Evolutionary conservation across 2,888 invertebrate species (phyloP), one percentile per base, ranked within the genome.

Genomic region (Acronicta leporina): DNA sequence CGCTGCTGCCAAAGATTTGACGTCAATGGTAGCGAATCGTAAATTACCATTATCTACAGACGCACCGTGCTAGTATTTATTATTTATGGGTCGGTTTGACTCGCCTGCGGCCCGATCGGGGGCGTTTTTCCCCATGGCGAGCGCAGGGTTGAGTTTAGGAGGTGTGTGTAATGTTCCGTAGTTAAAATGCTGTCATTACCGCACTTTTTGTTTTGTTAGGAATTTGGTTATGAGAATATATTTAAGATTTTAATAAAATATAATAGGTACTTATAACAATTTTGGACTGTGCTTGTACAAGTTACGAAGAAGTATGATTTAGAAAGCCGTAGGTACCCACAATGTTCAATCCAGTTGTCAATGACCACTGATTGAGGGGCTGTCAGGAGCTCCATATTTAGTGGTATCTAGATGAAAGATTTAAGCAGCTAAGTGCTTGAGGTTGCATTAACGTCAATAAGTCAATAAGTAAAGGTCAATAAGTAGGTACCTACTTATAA

Each of bases 21-120:
- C 91, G 90, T 82, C 87, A 86, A 84, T 88, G 88, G 90, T 89
- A 85, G 87, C 84, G 84, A 86, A 84, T 87, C 91, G 92, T 95
- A 94, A 93, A 94, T 94, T 93, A 94, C 94, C 91, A 94, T 94
- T 95, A 95, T 94, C 94, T 93, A 87, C 91, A 92, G 94, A 92
- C 92, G 90, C 87, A 87, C 91, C 84, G 90, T 86, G 90, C 89
- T 92, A 89, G 89, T 92, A 90, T 94, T 94, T 94, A 94, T 94
- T 95, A 94, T 95, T 95, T 95, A 95, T 94, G 94, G 91, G 89
- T 78, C 88, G 91, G 88, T 91, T 90, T 88, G 92, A 84, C 87
- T 87, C 88, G 90, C 91, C 92, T 79, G 87, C 84, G 90, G 90
- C 85, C 79, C 80, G 86, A 83, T 77, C 82, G 87, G 87, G 86